phyloP scores from a whole-genome alignment of 2,113 vertebrate species.

The Panurus biarmicus region DNA sequence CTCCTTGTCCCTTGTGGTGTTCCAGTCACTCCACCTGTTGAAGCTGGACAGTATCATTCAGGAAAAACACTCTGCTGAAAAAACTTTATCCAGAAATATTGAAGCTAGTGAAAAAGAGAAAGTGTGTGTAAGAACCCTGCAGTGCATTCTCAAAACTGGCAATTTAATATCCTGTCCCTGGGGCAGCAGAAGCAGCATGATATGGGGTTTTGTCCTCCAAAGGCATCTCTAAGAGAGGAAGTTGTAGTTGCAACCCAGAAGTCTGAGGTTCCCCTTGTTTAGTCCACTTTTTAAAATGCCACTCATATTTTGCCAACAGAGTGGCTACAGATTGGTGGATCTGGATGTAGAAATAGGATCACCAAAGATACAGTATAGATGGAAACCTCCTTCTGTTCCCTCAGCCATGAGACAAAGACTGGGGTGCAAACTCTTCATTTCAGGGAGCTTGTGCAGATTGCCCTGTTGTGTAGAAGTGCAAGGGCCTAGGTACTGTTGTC shows the following conservation, averaged over 20 bases:
- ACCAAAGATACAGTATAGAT: neutral
- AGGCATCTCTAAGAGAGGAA: neutral
- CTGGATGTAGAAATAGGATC: neutral
- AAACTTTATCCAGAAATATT: neutral
- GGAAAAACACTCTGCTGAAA: neutral
- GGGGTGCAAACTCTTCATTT: neutral
- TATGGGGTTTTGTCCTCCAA: neutral
- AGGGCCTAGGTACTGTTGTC: neutral
- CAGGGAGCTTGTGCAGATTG: neutral
- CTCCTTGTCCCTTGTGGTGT: neutral
- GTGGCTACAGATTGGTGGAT: neutral
- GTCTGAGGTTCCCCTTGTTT: neutral
- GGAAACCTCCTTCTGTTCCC: neutral
- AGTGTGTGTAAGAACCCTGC: fast-evolving
- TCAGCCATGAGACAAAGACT: neutral
- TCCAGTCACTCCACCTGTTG: neutral
- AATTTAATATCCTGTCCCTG: neutral
- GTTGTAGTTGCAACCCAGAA: fast-evolving
- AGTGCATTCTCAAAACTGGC: neutral
- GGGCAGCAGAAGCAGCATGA: neutral
- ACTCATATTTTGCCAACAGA: neutral
- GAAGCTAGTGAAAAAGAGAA: neutral
- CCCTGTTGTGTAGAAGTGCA: neutral
- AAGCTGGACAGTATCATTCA: neutral
- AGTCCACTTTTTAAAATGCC: neutral